phyloP scores from a whole-genome alignment of 2,113 vertebrate genomes.

The Smithornis capensis region DNA sequence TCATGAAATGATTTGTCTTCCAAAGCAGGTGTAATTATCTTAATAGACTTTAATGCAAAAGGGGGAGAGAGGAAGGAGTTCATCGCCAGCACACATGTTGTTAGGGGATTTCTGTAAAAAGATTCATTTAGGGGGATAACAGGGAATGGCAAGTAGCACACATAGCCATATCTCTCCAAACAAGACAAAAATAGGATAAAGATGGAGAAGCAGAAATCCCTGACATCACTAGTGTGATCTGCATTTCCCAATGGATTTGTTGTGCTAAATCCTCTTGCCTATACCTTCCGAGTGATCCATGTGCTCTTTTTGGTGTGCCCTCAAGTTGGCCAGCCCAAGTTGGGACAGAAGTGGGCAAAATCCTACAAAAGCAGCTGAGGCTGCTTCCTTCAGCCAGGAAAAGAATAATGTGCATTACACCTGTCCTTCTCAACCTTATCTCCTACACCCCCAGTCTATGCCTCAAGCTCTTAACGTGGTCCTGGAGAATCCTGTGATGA shows the following conservation, averaged over 20 bases:
- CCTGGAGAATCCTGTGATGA: neutral
- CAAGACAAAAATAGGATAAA: neutral
- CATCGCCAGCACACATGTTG: neutral
- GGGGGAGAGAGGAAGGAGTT: neutral
- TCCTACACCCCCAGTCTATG: neutral
- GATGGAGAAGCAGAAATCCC: neutral
- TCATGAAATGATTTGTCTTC: neutral
- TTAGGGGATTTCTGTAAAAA: neutral
- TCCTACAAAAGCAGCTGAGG: neutral
- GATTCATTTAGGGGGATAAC: neutral
- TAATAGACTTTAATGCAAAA: neutral
- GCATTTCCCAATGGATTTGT: neutral
- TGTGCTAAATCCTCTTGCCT: neutral
- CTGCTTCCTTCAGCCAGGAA: neutral
- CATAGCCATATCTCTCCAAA: neutral
- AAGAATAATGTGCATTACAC: neutral
- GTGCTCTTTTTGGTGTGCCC: accelerated
- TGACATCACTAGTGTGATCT: neutral
- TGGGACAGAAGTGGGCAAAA: neutral
- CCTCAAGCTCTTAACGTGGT: neutral
- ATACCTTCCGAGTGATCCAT: neutral
- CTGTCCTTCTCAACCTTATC: too few relatives aligned
- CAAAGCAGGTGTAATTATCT: neutral
- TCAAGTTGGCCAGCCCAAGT: neutral
- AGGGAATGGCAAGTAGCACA: neutral